Conservation (phyloP, 1,140 invertebrate genomes). For the Samia ricini region DNA sequence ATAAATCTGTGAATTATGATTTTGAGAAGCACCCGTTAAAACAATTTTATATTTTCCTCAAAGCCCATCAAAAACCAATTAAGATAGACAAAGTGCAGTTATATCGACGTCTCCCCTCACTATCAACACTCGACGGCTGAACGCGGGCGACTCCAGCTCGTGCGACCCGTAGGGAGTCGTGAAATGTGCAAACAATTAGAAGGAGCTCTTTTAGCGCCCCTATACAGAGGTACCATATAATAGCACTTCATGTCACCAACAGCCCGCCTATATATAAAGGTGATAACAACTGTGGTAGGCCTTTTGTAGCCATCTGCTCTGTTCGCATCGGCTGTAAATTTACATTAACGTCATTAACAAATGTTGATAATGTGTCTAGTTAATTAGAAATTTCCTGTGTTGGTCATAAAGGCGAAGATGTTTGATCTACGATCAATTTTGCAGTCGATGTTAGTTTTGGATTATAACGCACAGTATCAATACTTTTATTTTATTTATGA, state of each 20-base stretch:
- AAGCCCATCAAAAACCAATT: slow-evolving; percentile 8
- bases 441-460: too few relatives aligned
- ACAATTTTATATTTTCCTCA: slow-evolving; percentile 4
- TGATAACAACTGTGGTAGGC: slow-evolving; percentile 32
- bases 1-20: background rate
- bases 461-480: too few relatives aligned
- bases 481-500: too few relatives aligned
- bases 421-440: too few relatives aligned
- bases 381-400: too few relatives aligned
- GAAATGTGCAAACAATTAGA: slow-evolving; percentile 74
- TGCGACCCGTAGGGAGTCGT: slow-evolving; percentile 27
- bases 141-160: slow-evolving; percentile 2
- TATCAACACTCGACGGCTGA: slow-evolving; percentile 12
- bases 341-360: slow-evolving; percentile 14
- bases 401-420: too few relatives aligned
- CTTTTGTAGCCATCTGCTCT: slow-evolving; percentile 62
- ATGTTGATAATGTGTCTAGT: background rate
- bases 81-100: slow-evolving; percentile 8
- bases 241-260: slow-evolving; percentile 59
- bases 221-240: slow-evolving; percentile 44
- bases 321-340: slow-evolving; percentile 47
- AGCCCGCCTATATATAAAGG: slow-evolving; percentile 51
- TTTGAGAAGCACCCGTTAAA: background rate
- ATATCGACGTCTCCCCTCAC: slow-evolving; percentile 19
- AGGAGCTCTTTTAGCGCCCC: slow-evolving; percentile 56